These are phyloP conservation scores for Coptodon rendalli DNA, from an alignment of 2,113 vertebrate species.

Conservation along the genomic window DNA sequence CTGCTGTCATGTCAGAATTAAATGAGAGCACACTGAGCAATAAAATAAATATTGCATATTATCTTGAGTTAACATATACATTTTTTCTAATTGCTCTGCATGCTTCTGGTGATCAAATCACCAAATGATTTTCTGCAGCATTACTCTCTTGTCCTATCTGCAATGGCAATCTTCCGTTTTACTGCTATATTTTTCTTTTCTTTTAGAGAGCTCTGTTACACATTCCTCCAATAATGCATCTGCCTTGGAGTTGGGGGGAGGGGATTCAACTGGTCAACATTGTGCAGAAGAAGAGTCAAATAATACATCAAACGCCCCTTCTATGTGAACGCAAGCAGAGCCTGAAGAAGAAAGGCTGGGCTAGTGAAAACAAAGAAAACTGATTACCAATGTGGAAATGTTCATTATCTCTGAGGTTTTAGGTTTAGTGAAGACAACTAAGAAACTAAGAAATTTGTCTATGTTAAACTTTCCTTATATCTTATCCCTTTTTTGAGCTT, in stretches of 20 bases:
- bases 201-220: neutral
- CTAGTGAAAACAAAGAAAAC: neutral
- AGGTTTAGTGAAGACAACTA: neutral
- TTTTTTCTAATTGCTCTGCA: neutral
- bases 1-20: neutral
- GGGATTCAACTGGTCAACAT: neutral
- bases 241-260: neutral
- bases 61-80: neutral
- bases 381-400: neutral
- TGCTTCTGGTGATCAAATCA: neutral
- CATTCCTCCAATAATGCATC: neutral
- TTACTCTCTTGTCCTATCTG: neutral
- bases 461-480: neutral
- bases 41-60: neutral
- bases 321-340: neutral
- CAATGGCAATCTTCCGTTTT: fast-evolving
- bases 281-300: neutral
- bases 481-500: neutral
- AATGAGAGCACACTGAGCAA: fast-evolving
- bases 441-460: neutral
- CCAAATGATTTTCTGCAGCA: neutral
- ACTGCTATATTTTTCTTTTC: neutral
- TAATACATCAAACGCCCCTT: neutral
- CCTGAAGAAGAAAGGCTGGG: neutral
- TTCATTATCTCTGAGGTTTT: neutral